Percentiles rank a stretch among this genome's conserved stretches.
Conservation (phyloP, 2,113 vertebrate species). For the Pseudonaja textilis region DNA sequence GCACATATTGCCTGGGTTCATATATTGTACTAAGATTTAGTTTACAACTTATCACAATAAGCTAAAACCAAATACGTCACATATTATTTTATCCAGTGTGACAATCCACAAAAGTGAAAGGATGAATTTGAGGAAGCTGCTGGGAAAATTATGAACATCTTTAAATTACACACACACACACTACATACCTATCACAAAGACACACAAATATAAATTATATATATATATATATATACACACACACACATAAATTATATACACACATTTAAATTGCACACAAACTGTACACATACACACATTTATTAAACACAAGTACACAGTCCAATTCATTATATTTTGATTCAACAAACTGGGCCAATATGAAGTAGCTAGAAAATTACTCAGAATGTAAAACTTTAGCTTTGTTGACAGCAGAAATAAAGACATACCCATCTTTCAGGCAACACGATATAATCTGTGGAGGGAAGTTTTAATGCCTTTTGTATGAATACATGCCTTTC, state of each 20-base stretch:
- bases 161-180: not conserved
- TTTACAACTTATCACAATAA: not conserved
- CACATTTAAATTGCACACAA: too few relatives aligned
- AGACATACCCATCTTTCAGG: not conserved
- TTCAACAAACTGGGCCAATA: not conserved
- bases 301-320: conserved; percentile 16
- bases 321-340: not conserved
- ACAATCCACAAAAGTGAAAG: not conserved
- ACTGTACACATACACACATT: not conserved
- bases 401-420: conserved; percentile 51
- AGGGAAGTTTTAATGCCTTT: not conserved
- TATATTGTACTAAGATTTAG: not conserved
- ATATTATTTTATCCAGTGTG: not conserved
- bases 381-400: not conserved
- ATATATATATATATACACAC: too few relatives aligned
- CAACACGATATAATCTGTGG: not conserved
- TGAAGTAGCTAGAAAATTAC: conserved; percentile 46
- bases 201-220: too few relatives aligned
- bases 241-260: too few relatives aligned
- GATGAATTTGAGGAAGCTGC: not conserved
- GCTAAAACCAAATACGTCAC: not conserved
- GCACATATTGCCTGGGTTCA: not conserved
- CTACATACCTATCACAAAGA: too few relatives aligned
- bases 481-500: not conserved
- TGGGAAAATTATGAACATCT: not conserved